These are phyloP conservation scores for Aegithalos caudatus DNA, from an alignment of 2,113 vertebrate genomes.

Conservation along the genomic window DNA sequence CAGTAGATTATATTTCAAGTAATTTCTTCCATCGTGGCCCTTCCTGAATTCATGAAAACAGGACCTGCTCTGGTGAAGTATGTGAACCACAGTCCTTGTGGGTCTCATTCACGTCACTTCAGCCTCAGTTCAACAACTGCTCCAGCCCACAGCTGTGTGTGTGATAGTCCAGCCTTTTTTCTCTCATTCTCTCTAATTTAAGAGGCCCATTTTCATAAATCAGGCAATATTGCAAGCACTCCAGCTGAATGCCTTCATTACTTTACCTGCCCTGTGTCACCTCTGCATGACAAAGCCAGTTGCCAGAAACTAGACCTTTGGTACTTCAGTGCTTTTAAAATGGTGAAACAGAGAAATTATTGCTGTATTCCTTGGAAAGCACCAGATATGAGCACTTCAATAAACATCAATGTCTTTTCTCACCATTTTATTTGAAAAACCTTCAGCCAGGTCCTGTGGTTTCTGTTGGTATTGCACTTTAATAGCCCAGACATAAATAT, in stretches of 20 bases:
- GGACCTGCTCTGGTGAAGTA: not conserved
- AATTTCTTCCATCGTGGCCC: not conserved
- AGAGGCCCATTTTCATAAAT: not conserved
- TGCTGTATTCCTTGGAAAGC: not conserved
- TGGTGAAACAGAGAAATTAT: not conserved
- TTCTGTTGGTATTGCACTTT: not conserved
- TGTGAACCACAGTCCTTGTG: not conserved
- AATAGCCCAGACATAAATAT: not conserved
- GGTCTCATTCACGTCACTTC: not conserved
- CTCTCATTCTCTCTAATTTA: not conserved
- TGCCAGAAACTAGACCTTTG: not conserved
- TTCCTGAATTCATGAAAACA: not conserved
- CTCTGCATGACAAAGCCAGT: not conserved
- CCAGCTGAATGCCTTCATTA: not conserved
- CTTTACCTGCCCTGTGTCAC: not conserved
- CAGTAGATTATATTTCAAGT: not conserved
- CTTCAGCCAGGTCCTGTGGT: not conserved
- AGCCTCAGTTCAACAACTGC: not conserved
- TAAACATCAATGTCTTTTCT: not conserved
- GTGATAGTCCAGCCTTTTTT: not conserved
- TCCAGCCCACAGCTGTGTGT: not conserved
- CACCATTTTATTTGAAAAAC: not conserved
- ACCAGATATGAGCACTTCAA: not conserved
- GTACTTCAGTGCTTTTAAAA: not conserved
- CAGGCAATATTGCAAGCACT: not conserved